Evolutionary conservation across 2,888 invertebrate species (phyloP), one percentile per base, ranked within the genome.

Genomic region (Corbicula japonica): DNA sequence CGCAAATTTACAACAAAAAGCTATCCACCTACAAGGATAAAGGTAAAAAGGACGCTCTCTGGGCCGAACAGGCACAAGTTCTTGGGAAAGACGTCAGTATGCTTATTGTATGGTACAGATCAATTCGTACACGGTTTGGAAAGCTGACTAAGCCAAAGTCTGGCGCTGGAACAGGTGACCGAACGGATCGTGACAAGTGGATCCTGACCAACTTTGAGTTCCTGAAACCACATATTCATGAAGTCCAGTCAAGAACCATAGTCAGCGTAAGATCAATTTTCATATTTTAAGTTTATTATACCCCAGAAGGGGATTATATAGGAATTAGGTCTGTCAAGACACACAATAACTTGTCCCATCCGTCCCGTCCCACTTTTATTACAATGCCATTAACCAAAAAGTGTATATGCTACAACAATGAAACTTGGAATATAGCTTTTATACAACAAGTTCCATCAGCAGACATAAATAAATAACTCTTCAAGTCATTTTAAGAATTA

Each of bases 41-140:
- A 23, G 46, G 44, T 12, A 61, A 52, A 56, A 75, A 75, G 34
- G 66, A 74, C 41, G 66, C 48, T 23, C 61, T 69, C 34, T 75
- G 61, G 75, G 52, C 32, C 6, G 61, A 61, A 32, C 61, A 68
- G 61, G 68, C 62, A 35, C 28, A 15, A 18, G 21, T 30, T 5
- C 28, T 75, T 15, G 75, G 52, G 8, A 75, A 68, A 44, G 61
- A 75, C 21, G 75, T 75, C 18, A 34, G 12, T 28, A 21, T 52
- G 30, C 54, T 75, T 15, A 48, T 15, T 28, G 61, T 68, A 23
- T 75, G 68, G 75, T 69, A 75, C 60, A 48, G 61, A 56, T 61
- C 61, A 34, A 69, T 61, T 60, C 75, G 75, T 18, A 75, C 68
- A 35, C 60, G 75, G 34, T 69, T 32, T 69, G 69, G 69, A 23